Conservation (phyloP, 2,888 invertebrate genomes). For the Papilio gigon region DNA sequence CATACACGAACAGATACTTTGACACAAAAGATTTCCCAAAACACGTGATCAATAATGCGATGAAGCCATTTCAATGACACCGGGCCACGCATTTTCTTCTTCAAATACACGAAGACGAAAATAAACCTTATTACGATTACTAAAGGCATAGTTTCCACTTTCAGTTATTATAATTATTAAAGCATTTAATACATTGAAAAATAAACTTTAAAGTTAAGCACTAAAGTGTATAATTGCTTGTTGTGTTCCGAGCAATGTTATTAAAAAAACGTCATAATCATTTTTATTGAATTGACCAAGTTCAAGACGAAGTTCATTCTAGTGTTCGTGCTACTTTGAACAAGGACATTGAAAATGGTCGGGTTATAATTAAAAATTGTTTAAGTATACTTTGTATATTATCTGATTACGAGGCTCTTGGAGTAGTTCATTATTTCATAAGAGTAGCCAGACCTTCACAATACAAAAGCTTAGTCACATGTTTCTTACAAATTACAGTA, state of each 20-base stretch:
- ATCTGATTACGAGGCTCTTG: not conserved
- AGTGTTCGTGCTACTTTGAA: not conserved
- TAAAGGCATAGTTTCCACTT: conserved; percentile 18
- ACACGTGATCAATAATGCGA: conserved; percentile 66
- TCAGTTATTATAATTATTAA: too few species aligned
- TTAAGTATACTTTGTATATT: not conserved
- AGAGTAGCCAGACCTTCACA: not conserved
- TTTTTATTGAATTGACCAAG: conserved; percentile 34
- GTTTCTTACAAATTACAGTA: not conserved
- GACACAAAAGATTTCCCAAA: conserved; percentile 55
- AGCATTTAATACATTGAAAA: conserved; percentile 21
- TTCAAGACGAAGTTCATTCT: conserved; percentile 39
- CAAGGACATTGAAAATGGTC: conserved; percentile 3
- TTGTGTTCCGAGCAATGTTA: not conserved
- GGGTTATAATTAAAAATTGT: conserved; percentile 8
- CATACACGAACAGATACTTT: conserved; percentile 46
- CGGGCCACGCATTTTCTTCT: conserved; percentile 47
- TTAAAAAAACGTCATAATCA: conserved; percentile 9
- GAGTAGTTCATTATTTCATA: not conserved
- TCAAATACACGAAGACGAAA: not conserved
- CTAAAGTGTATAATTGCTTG: not conserved
- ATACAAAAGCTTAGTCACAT: not conserved
- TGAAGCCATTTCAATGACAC: conserved; percentile 63
- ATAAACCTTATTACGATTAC: not conserved
- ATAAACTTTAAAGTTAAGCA: not conserved